phyloP scores from a whole-genome alignment of 2,888 invertebrate species.

The Cryptosula pallasiana region DNA sequence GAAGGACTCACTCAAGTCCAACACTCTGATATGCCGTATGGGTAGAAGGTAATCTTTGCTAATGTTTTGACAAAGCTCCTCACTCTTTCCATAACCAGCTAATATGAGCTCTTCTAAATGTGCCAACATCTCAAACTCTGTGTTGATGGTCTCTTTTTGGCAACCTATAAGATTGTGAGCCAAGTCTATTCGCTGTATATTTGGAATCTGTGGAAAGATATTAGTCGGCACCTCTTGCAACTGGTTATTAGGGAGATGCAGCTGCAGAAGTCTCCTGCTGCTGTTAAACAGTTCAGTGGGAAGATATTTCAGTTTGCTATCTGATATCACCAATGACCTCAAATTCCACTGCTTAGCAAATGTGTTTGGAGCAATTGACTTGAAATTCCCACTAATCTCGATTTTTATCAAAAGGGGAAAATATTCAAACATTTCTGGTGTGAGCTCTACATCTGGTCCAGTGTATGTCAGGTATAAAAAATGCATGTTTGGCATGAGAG shows the following conservation, averaged over 20 bases:
- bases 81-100: background rate
- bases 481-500: background rate
- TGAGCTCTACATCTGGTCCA: background rate
- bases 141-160: background rate
- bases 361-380: background rate
- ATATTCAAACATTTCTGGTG: background rate
- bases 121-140: background rate
- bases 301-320: background rate
- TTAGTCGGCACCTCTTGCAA: background rate
- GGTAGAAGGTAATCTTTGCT: too few species aligned
- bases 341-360: background rate
- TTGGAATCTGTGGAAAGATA: background rate
- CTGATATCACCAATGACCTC: background rate
- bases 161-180: constrained; percentile 3
- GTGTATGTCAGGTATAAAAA: background rate
- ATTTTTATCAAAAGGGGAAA: background rate
- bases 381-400: background rate
- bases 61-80: background rate
- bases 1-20: too few species aligned
- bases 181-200: background rate
- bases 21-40: too few species aligned
- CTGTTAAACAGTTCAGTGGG: background rate
- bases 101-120: background rate
- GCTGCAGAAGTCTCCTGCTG: background rate
- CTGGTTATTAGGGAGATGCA: background rate